Conservation (phyloP, 2,888 invertebrate genomes). For the Pachymerium ferrugineum region DNA sequence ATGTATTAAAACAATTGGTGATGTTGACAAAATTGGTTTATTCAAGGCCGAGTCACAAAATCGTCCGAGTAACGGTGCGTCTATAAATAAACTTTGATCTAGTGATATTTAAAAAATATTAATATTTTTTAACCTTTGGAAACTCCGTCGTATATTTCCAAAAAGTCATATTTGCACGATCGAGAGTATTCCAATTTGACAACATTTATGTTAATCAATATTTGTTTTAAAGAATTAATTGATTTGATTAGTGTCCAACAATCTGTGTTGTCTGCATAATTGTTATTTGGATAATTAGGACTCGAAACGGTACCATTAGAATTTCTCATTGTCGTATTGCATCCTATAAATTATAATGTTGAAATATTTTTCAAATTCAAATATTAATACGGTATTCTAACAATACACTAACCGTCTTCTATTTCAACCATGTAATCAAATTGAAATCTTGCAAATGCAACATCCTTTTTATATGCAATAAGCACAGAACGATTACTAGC, state of each 20-base stretch:
- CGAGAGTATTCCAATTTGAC: constrained; percentile 39
- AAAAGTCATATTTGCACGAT: constrained; percentile 39
- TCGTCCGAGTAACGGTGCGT: constrained; percentile 21
- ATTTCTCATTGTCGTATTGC: constrained; percentile 35
- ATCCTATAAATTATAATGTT: constrained; percentile 33
- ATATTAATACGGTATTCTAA: background rate
- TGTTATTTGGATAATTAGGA: constrained; percentile 39
- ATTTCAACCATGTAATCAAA: background rate
- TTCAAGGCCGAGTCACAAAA: constrained; percentile 32
- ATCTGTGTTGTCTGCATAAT: constrained; percentile 40
- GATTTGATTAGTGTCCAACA: constrained; percentile 39
- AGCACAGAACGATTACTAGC: background rate
- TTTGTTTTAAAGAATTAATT: constrained; percentile 27
- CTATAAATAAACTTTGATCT: too few species aligned
- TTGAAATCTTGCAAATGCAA: background rate
- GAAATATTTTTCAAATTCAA: background rate
- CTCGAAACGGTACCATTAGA: constrained; percentile 37
- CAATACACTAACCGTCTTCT: background rate
- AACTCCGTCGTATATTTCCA: constrained; percentile 39
- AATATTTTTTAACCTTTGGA: background rate
- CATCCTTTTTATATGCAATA: background rate
- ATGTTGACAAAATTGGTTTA: constrained; percentile 27
- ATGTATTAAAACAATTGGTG: constrained; percentile 37
- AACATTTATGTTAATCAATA: constrained; percentile 37
- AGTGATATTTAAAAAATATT: background rate